Conservation (phyloP, 2,888 invertebrate genomes). For the Heterodera filipjevi region DNA sequence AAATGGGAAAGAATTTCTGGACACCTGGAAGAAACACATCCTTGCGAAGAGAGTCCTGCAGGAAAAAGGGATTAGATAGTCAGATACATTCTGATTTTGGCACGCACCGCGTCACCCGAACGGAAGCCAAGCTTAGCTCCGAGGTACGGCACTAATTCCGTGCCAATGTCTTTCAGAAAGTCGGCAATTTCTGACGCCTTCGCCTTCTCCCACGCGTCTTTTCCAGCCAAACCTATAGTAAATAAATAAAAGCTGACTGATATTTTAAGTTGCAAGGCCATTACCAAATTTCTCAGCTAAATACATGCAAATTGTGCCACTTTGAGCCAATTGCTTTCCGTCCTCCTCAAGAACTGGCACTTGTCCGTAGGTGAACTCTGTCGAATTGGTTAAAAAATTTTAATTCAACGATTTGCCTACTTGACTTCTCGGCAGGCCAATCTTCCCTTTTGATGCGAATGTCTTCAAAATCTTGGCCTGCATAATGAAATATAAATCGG, state of each 20-base stretch:
- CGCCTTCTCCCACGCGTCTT: constrained; percentile 33
- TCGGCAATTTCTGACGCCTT: constrained; percentile 20
- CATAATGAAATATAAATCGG: constrained; percentile 2
- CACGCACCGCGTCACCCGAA: constrained; percentile 28
- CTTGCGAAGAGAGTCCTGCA: background rate
- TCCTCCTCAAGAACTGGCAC: constrained; percentile 33
- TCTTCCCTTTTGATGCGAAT: background rate
- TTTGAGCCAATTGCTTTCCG: constrained; percentile 30
- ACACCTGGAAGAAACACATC: constrained; percentile 48
- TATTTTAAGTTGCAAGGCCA: background rate
- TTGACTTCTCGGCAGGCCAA: background rate
- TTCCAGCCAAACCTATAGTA: constrained; percentile 23
- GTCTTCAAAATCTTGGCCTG: background rate
- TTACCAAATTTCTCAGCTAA: constrained; percentile 32
- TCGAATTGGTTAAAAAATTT: background rate
- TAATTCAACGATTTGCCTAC: background rate
- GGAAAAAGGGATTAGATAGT: too few relatives aligned
- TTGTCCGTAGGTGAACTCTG: constrained; percentile 30
- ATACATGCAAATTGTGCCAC: constrained; percentile 26
- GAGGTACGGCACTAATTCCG: constrained; percentile 14
- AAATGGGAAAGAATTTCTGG: constrained; percentile 47
- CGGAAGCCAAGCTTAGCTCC: background rate
- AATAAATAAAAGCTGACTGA: background rate
- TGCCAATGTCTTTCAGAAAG: constrained; percentile 14
- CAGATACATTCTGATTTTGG: too few relatives aligned